Conservation (phyloP, 1,140 invertebrate species). For the Pogonomyrmex californicus region DNA sequence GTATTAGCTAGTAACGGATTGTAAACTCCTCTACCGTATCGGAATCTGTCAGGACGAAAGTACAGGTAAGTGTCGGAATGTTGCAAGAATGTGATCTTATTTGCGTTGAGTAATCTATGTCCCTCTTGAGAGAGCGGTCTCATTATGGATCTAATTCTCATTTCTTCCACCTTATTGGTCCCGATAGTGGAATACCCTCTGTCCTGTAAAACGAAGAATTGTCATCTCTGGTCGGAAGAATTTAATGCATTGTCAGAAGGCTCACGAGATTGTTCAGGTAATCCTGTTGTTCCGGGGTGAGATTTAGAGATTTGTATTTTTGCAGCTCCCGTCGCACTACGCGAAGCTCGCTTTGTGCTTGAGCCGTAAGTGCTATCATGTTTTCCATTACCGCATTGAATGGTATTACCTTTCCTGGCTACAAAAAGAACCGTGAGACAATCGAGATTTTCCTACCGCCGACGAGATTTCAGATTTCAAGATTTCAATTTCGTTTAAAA, state of each 20-base stretch:
- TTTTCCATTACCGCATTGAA: slow-evolving; percentile 77
- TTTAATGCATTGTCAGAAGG: not conserved
- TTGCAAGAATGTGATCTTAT: slow-evolving; percentile 20
- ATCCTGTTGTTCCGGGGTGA: slow-evolving; percentile 76
- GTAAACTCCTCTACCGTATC: not conserved
- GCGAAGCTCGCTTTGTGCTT: slow-evolving; percentile 76
- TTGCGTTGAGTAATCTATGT: slow-evolving; percentile 18
- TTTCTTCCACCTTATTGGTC: slow-evolving; percentile 15
- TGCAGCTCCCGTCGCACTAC: slow-evolving; percentile 69
- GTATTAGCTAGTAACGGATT: not conserved
- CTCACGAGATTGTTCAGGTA: slow-evolving; percentile 71
- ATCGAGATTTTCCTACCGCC: not conserved
- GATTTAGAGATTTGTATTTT: slow-evolving; percentile 76
- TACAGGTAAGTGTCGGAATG: slow-evolving; percentile 63
- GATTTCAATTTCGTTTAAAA: not conserved
- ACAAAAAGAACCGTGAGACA: slow-evolving; percentile 40
- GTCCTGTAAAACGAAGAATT: slow-evolving; percentile 34
- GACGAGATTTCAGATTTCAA: not conserved
- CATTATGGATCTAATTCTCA: not conserved
- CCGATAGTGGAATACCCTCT: not conserved
- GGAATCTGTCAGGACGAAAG: slow-evolving; percentile 29
- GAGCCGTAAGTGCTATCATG: slow-evolving; percentile 73
- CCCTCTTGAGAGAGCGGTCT: slow-evolving; percentile 14
- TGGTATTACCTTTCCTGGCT: slow-evolving; percentile 76
- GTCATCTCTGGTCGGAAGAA: not conserved